A percentile compares a stretch with the other conserved stretches of the same genome.
Conservation (phyloP, 2,113 vertebrate genomes). For the rabbit (Oryctolagus cuniculus) region DNA sequence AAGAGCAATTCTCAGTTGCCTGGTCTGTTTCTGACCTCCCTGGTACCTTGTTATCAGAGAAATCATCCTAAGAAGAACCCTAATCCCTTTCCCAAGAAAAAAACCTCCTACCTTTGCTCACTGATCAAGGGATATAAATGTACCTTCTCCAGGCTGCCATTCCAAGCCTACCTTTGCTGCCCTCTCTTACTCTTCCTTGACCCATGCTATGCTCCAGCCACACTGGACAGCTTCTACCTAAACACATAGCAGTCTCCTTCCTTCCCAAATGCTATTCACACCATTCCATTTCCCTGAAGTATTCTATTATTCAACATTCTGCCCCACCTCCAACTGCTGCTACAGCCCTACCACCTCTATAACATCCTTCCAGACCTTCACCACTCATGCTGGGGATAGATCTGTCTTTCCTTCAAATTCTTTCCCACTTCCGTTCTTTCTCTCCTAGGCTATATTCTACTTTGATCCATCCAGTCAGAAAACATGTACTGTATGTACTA, state of each 20-base stretch:
- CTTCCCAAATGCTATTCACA: background rate
- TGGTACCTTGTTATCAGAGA: background rate
- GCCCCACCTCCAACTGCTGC: background rate
- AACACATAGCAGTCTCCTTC: background rate
- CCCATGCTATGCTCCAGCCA: fast-evolving
- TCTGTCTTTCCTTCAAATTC: background rate
- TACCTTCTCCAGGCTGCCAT: background rate
- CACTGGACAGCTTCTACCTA: background rate
- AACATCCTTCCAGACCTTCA: background rate
- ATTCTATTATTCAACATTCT: background rate
- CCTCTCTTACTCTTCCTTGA: background rate
- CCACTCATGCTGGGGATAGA: background rate
- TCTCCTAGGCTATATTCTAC: background rate
- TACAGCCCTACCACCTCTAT: background rate
- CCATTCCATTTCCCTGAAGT: background rate
- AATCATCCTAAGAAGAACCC: background rate
- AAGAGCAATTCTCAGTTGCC: background rate
- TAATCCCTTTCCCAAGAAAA: background rate
- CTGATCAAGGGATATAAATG: background rate
- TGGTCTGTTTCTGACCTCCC: background rate
- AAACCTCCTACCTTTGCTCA: background rate
- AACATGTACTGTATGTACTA: background rate
- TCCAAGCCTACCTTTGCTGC: background rate
- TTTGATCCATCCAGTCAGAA: background rate
- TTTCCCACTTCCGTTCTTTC: background rate